Evolutionary conservation across 2,888 invertebrate genomes (phyloP).

Genomic region (Dynastes hyllus): DNA sequence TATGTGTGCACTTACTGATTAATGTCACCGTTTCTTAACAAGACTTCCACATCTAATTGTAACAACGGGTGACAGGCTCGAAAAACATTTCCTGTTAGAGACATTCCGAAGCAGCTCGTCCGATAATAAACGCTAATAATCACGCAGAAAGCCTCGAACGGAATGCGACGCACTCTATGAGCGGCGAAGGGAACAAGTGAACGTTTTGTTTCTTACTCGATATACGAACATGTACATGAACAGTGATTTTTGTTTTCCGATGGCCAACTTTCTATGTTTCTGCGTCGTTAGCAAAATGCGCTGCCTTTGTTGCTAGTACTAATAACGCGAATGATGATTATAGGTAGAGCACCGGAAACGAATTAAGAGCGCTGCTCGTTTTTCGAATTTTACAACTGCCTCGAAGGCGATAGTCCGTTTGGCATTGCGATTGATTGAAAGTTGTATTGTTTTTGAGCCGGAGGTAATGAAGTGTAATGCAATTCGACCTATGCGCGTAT

Average conservation of each 20-base stretch:
- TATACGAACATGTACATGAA: background rate
- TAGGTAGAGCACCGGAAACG: conserved; percentile 7
- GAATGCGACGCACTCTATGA: conserved; percentile 10
- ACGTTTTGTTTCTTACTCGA: background rate
- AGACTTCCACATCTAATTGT: conserved; percentile 9
- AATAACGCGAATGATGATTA: background rate
- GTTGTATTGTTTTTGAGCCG: conserved; percentile 3
- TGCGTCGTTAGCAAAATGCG: background rate
- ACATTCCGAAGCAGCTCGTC: conserved; percentile 5
- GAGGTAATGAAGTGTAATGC: background rate
- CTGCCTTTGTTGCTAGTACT: background rate
- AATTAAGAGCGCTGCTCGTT: background rate
- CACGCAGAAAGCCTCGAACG: background rate
- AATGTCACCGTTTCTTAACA: background rate
- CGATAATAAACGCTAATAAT: conserved; percentile 13
- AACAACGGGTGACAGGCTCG: background rate
- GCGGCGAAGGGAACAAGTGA: conserved; percentile 20
- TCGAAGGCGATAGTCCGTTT: background rate
- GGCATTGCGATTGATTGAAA: conserved; percentile 3
- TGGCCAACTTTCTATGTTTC: conserved; percentile 1
- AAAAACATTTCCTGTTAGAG: conserved; percentile 24
- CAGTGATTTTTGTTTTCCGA: background rate
- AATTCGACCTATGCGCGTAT: background rate
- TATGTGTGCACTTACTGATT: too few species aligned
- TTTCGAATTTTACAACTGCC: background rate